Evolutionary conservation across 2,797 vertebrate species (phyloP).

Genomic region (Nothura maculosa): DNA sequence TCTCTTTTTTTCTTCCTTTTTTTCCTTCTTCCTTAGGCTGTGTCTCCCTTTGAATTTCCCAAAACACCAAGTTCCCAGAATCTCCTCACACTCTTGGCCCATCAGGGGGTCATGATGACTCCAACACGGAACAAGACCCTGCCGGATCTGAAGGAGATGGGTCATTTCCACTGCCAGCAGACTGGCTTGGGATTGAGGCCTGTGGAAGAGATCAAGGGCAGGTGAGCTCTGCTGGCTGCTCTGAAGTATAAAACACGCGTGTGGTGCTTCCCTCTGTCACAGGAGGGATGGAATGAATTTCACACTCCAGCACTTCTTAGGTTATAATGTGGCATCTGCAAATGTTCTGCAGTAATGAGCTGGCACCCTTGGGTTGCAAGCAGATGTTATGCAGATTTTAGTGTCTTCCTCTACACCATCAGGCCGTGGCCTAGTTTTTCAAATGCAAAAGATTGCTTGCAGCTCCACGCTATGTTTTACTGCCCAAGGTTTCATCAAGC

Average conservation of each 20-base stretch:
- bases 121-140: slow-evolving; percentile 84
- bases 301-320: background rate
- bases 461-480: background rate
- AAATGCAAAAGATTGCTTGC: background rate
- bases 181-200: slow-evolving; percentile 74
- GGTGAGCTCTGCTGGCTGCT: slow-evolving; percentile 56
- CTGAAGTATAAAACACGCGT: background rate
- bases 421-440: background rate
- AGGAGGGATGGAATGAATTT: background rate
- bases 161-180: slow-evolving; percentile 81
- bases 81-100: slow-evolving; percentile 85
- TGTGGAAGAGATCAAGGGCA: slow-evolving; percentile 83
- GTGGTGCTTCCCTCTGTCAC: rapidly evolving
- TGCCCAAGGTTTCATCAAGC: background rate
- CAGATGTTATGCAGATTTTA: background rate
- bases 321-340: background rate
- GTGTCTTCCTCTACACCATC: background rate
- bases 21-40: slow-evolving; percentile 75
- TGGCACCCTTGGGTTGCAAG: background rate
- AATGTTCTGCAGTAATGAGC: background rate
- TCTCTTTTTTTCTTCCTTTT: background rate
- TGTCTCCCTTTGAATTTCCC: slow-evolving; percentile 93
- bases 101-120: slow-evolving; percentile 87
- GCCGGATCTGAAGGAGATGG: slow-evolving; percentile 86
- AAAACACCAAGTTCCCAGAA: slow-evolving; percentile 93